Conservation (phyloP, 2,797 vertebrate species). For the Chelmon rostratus region DNA sequence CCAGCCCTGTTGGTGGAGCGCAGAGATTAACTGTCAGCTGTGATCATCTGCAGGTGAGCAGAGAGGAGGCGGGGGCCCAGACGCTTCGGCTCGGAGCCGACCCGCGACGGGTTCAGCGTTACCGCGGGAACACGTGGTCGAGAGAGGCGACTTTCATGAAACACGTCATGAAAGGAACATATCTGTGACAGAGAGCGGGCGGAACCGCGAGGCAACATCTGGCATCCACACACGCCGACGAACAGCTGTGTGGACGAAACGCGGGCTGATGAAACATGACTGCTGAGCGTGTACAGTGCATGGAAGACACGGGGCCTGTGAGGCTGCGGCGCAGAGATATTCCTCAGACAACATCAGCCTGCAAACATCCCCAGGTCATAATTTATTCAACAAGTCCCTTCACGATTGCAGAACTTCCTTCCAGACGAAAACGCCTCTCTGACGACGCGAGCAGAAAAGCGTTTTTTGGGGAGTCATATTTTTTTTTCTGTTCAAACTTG, state of each 20-base stretch:
- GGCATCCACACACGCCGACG: not conserved
- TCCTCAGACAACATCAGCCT: conserved; percentile 51
- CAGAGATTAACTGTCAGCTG: conserved; percentile 79
- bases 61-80: conserved; percentile 23
- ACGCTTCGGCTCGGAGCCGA: conserved; percentile 24
- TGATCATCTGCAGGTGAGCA: conserved; percentile 63
- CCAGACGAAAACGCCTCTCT: conserved; percentile 43
- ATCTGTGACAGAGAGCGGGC: too few relatives aligned
- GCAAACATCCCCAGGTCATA: conserved; percentile 57
- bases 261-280: not conserved
- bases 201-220: conserved; percentile 3
- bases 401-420: conserved; percentile 51
- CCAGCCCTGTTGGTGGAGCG: conserved; percentile 62
- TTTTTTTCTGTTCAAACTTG: conserved; percentile 33
- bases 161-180: too few relatives aligned
- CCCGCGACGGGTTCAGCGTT: conserved; percentile 7
- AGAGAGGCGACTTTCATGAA: not conserved
- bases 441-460: conserved; percentile 39
- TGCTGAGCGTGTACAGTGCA: not conserved
- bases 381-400: conserved; percentile 69
- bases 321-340: conserved; percentile 16
- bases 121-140: not conserved
- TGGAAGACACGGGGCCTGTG: not conserved
- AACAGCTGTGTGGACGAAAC: not conserved
- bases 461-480: not conserved